phyloP scores from a whole-genome alignment of 2,888 invertebrate species.

The Acanthococcus lagerstroemiae region DNA sequence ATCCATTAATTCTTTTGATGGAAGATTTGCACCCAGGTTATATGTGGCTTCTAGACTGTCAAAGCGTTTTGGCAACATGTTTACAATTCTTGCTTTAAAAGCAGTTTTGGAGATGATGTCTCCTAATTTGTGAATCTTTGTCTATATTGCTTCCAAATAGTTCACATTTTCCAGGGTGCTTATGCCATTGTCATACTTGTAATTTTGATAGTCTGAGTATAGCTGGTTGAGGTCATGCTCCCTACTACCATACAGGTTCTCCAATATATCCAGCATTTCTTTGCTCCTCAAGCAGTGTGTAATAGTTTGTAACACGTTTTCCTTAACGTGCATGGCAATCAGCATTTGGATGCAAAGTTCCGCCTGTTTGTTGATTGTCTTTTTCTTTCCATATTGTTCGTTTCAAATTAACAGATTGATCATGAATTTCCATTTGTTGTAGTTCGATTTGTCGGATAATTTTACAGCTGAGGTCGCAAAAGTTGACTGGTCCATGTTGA shows the following conservation, averaged over 20 bases:
- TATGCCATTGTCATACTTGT: not conserved
- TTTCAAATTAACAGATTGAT: not conserved
- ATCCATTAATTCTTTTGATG: no score
- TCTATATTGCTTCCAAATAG: not conserved
- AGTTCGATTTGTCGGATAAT: no score
- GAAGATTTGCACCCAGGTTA: no score
- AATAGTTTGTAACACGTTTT: not conserved
- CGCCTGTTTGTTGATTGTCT: not conserved
- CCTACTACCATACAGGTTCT: not conserved
- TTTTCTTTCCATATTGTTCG: not conserved
- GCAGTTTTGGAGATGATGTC: not conserved
- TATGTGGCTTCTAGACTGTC: not conserved
- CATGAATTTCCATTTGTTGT: not conserved
- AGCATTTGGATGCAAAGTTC: not conserved
- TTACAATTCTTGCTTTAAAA: not conserved
- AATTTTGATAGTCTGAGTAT: not conserved
- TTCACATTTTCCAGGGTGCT: not conserved
- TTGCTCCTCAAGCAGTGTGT: not conserved
- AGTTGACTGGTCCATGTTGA: no score
- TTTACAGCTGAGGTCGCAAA: no score
- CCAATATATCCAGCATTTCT: not conserved
- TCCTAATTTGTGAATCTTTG: not conserved
- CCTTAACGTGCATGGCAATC: not conserved
- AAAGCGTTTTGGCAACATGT: not conserved
- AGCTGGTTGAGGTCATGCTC: not conserved